These are phyloP conservation scores for Ceratosolen fusciceps DNA, from an alignment of 1,140 invertebrate species.

Conservation along the genomic window DNA sequence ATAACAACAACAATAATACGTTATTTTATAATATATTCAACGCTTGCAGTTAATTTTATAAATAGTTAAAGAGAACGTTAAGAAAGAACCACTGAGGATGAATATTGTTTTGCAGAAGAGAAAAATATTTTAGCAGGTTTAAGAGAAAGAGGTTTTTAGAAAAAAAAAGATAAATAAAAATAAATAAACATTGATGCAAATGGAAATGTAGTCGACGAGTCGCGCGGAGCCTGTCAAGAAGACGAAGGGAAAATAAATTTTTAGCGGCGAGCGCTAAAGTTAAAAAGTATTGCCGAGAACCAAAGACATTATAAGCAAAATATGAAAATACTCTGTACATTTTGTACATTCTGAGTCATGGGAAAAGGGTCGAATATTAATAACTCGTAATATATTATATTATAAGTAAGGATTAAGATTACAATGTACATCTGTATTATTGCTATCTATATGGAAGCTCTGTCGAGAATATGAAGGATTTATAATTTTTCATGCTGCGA, in stretches of 20 bases:
- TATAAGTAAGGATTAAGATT: conserved; percentile 15
- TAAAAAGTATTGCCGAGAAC: conserved; percentile 45
- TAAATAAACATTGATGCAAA: no score
- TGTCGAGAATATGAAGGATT: no score
- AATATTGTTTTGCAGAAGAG: conserved; percentile 19
- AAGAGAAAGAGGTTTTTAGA: background rate
- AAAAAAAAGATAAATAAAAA: no score
- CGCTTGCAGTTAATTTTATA: conserved; percentile 11
- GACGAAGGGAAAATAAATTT: conserved; percentile 3
- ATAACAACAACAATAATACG: no score
- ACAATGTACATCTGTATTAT: conserved; percentile 36
- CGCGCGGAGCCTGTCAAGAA: conserved; percentile 22
- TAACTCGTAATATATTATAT: conserved; percentile 21
- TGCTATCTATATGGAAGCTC: conserved; percentile 21
- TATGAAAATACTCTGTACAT: conserved; percentile 46
- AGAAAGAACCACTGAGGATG: background rate
- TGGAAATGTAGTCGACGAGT: background rate
- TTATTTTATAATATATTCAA: background rate
- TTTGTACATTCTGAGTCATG: conserved; percentile 49
- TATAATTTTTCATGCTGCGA: conserved; percentile 11
- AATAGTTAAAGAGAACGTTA: background rate
- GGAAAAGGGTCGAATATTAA: conserved; percentile 37
- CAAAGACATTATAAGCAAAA: conserved; percentile 41
- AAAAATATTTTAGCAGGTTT: background rate
- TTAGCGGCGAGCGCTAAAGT: background rate